Evolutionary conservation across 2,797 vertebrate species (phyloP).

Genomic region (Lutjanus argentimaculatus): DNA sequence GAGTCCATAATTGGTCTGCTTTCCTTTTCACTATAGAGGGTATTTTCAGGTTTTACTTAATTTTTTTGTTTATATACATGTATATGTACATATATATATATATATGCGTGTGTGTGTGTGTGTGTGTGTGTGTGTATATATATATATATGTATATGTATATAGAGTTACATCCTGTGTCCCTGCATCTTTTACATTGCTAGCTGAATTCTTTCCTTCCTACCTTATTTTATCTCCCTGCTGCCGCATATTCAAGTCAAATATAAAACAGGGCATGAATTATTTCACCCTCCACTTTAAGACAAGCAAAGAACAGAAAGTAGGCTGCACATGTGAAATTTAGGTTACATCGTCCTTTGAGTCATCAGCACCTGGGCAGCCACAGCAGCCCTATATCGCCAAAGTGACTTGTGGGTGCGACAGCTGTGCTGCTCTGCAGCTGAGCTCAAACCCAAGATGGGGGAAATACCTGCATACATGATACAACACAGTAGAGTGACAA

Average conservation of each 20-base stretch:
- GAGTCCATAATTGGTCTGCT: constrained; percentile 50
- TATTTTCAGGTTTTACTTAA: constrained; percentile 1
- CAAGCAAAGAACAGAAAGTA: constrained; percentile 60
- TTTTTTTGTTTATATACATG: not conserved
- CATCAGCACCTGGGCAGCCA: constrained; percentile 71
- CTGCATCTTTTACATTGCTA: constrained; percentile 5
- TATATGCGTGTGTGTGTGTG: too few relatives aligned
- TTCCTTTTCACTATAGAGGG: constrained; percentile 19
- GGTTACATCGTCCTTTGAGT: constrained; percentile 66
- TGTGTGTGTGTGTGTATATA: too few relatives aligned
- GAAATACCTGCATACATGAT: constrained; percentile 16
- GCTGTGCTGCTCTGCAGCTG: constrained; percentile 73
- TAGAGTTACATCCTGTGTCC: not conserved
- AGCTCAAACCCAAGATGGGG: constrained; percentile 38
- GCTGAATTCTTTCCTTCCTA: not conserved
- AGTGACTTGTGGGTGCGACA: constrained; percentile 70
- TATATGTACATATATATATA: too few relatives aligned
- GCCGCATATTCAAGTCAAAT: constrained; percentile 10
- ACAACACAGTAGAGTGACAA: not conserved
- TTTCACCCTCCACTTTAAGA: constrained; percentile 37
- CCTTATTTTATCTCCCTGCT: constrained; percentile 5
- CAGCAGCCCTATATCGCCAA: constrained; percentile 38
- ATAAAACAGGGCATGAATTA: constrained; percentile 24
- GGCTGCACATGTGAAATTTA: constrained; percentile 58
- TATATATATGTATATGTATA: not conserved